Conservation (phyloP, 2,797 vertebrate species). For the Salmo trutta region DNA sequence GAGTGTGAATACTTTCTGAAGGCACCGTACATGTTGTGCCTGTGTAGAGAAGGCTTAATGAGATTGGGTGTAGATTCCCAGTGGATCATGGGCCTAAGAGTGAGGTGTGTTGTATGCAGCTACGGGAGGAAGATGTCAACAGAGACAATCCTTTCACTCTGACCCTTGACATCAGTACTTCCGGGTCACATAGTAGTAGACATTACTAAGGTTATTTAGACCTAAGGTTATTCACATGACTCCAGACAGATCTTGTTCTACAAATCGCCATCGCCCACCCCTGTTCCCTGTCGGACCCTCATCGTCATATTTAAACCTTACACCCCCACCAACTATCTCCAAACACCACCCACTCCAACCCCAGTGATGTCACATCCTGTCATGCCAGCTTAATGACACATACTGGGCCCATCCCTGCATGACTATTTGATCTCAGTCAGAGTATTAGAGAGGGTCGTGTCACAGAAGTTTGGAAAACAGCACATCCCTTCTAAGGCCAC, state of each 20-base stretch:
- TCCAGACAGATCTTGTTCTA: slow-evolving; percentile 66
- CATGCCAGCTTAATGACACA: slow-evolving; percentile 36
- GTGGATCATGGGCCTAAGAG: slow-evolving; percentile 45
- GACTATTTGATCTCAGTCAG: slow-evolving; percentile 59
- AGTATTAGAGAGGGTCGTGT: slow-evolving; percentile 43
- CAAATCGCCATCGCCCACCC: slow-evolving; percentile 53
- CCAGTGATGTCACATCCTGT: slow-evolving; percentile 42
- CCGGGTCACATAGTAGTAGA: slow-evolving; percentile 66
- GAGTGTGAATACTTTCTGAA: too few species aligned
- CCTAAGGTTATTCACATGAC: slow-evolving; percentile 60
- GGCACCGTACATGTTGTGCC: background rate
- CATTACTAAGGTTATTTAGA: slow-evolving; percentile 66
- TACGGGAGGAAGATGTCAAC: slow-evolving; percentile 63
- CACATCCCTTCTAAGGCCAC: slow-evolving; percentile 37
- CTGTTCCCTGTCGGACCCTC: slow-evolving; percentile 19
- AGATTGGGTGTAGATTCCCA: slow-evolving; percentile 51
- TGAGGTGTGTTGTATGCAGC: slow-evolving; percentile 59
- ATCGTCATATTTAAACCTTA: background rate
- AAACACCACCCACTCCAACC: background rate
- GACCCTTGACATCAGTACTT: slow-evolving; percentile 69
- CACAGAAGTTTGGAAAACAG: slow-evolving; percentile 46
- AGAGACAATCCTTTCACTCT: slow-evolving; percentile 61
- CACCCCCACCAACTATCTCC: background rate
- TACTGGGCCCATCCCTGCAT: slow-evolving; percentile 2
- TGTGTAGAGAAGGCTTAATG: background rate